These are phyloP conservation scores for Alces alces DNA, from an alignment of 2,113 vertebrate genomes.

Conservation along the genomic window DNA sequence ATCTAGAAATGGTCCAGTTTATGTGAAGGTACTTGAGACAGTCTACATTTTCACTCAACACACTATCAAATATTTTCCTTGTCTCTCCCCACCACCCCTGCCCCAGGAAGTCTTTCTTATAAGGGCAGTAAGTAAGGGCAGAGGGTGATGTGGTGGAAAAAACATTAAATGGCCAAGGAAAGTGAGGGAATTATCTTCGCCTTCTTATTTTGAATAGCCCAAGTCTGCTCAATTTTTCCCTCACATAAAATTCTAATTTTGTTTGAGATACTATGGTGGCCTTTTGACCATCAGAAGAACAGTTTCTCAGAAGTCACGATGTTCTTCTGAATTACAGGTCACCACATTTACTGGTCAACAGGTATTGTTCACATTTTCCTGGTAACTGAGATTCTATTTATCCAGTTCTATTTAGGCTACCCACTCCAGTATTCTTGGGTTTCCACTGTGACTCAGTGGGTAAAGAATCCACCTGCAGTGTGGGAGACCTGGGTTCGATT, in stretches of 20 bases:
- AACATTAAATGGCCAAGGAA: neutral
- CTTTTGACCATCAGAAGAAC: neutral
- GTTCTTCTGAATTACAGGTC: neutral
- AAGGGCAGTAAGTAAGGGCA: neutral
- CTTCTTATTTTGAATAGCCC: neutral
- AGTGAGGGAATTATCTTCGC: neutral
- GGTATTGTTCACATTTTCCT: neutral
- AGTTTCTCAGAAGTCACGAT: neutral
- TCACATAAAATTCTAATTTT: neutral
- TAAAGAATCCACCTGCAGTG: neutral
- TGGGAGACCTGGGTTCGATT: neutral
- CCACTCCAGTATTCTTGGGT: neutral
- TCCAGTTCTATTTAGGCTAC: neutral
- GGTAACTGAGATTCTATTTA: neutral
- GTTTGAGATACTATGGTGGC: neutral
- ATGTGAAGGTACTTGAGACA: neutral
- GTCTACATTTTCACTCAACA: neutral
- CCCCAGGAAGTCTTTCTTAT: neutral
- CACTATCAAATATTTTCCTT: neutral
- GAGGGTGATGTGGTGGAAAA: neutral
- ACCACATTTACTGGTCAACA: neutral
- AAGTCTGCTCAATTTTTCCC: neutral
- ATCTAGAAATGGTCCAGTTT: neutral
- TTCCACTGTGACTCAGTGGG: neutral
- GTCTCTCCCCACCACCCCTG: neutral